phyloP scores from a whole-genome alignment of 64 coral and sea anemone species.

The Trachythela sp. region DNA sequence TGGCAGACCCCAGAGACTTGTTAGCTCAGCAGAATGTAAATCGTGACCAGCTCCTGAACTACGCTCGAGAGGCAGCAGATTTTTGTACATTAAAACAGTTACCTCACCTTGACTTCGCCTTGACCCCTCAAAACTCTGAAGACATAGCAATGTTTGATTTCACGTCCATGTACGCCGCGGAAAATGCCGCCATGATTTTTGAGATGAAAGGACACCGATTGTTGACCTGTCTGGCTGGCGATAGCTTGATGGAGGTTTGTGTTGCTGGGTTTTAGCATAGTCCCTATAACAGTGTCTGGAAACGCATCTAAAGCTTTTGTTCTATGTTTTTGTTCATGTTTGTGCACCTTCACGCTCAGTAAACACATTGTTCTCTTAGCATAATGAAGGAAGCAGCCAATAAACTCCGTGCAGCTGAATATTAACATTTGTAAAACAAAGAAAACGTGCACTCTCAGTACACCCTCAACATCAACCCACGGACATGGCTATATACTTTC shows the following conservation, averaged over 20 bases:
- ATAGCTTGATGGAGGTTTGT: slow-evolving; percentile 90
- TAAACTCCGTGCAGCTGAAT: no score
- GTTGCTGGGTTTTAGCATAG: neutral
- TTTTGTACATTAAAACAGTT: slow-evolving; percentile 83
- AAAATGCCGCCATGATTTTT: slow-evolving; percentile 81
- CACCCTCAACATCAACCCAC: no score
- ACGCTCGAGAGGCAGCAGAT: slow-evolving; percentile 77
- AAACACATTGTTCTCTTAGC: no score
- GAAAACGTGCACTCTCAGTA: no score
- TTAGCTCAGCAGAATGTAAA: slow-evolving; percentile 79
- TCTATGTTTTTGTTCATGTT: no score
- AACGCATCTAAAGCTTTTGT: no score
- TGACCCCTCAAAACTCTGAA: slow-evolving; percentile 74
- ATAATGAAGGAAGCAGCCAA: no score
- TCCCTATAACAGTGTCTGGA: no score
- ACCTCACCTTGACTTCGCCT: slow-evolving; percentile 77
- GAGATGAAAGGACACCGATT: slow-evolving; percentile 65
- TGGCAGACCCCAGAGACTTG: slow-evolving; percentile 82
- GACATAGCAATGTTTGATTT: slow-evolving; percentile 99
- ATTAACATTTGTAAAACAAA: no score
- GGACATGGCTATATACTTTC: no score
- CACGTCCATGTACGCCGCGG: slow-evolving; percentile 84
- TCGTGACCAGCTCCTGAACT: slow-evolving; percentile 65
- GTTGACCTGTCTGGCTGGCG: slow-evolving; percentile 72
- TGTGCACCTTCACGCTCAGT: no score